Conservation (phyloP, 2,888 invertebrate genomes). For the Philaethria dido region DNA sequence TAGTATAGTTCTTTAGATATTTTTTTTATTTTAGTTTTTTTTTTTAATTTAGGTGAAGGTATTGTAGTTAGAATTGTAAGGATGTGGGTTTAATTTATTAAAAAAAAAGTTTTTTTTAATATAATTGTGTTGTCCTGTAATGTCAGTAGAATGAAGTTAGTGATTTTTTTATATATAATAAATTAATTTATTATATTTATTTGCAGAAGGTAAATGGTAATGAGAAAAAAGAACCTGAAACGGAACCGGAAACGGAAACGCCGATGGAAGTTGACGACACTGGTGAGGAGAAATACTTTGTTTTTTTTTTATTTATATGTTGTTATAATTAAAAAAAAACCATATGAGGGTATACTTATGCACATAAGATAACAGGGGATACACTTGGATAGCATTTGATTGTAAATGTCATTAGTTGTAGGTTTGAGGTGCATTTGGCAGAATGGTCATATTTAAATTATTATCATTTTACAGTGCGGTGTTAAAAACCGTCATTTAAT, state of each 20-base stretch:
- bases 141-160: slow-evolving; percentile 7
- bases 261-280: slow-evolving; percentile 76
- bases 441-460: too few species aligned
- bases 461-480: too few species aligned
- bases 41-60: slow-evolving; percentile 16
- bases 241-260: slow-evolving; percentile 42
- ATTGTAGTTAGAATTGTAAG: slow-evolving; percentile 1
- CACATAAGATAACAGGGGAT: too few species aligned
- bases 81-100: background rate
- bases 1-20: too few species aligned
- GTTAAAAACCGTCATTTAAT: too few species aligned
- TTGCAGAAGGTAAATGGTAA: slow-evolving; percentile 77
- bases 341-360: too few species aligned
- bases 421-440: too few species aligned
- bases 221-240: slow-evolving; percentile 60
- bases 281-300: too few species aligned
- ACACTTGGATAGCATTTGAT: too few species aligned
- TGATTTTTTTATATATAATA: background rate
- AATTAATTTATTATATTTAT: background rate
- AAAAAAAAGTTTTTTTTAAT: background rate
- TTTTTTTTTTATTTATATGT: too few species aligned
- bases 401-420: too few species aligned
- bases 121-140: slow-evolving; percentile 17
- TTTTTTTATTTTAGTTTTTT: background rate
- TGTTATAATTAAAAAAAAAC: too few species aligned